phyloP scores from a whole-genome alignment of 2,888 invertebrate genomes.

The Apotomis turbidana region DNA sequence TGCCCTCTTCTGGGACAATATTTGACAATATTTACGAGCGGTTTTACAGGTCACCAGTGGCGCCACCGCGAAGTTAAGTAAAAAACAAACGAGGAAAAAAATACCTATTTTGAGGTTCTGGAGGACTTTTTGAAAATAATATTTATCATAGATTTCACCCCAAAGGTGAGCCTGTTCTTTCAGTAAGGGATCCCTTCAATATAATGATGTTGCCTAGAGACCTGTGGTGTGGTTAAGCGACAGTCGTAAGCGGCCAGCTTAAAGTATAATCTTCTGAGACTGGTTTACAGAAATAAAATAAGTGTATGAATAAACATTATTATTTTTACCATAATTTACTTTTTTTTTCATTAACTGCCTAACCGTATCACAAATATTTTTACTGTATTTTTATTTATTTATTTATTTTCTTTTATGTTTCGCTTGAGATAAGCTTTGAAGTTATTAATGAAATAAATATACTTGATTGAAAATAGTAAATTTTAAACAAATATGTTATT shows the following conservation, averaged over 20 bases:
- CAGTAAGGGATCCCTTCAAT: background rate
- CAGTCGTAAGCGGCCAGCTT: background rate
- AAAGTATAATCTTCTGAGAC: background rate
- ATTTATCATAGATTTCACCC: background rate
- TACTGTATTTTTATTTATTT: too few relatives aligned
- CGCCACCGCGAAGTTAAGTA: slow-evolving; percentile 8
- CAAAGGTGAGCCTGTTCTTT: background rate
- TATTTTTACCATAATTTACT: too few relatives aligned
- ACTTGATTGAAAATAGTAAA: too few relatives aligned
- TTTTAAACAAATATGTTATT: too few relatives aligned
- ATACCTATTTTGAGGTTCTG: too few relatives aligned
- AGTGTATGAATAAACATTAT: background rate
- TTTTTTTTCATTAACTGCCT: too few relatives aligned
- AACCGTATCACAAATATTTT: too few relatives aligned
- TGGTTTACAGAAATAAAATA: background rate
- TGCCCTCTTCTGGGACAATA: slow-evolving; percentile 39
- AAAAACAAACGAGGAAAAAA: too few relatives aligned
- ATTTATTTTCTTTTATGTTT: too few relatives aligned
- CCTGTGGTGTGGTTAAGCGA: background rate
- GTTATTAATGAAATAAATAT: too few relatives aligned
- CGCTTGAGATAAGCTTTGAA: too few relatives aligned
- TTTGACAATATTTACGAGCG: slow-evolving; percentile 40
- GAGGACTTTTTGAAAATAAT: background rate
- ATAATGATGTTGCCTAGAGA: background rate
- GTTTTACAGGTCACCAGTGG: slow-evolving; percentile 19